Evolutionary conservation across 2,797 vertebrate species (phyloP), one percentile per base, ranked within the genome.

Genomic region (Orestias chungarensis): DNA sequence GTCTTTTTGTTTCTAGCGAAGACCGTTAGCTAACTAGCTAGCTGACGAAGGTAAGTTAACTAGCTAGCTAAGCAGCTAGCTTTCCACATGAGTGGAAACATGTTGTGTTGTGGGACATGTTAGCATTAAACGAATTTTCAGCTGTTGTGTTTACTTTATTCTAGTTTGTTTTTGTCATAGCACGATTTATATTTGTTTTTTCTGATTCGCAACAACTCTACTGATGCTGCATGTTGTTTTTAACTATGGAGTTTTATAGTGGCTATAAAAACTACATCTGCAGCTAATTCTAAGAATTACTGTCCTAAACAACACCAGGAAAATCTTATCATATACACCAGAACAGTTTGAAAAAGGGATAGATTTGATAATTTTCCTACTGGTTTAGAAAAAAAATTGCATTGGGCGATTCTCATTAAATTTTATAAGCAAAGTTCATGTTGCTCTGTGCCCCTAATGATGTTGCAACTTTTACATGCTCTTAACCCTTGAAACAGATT

Each of bases 41-140:
- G n/a, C n/a, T n/a, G n/a, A n/a, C n/a, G n/a, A n/a, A n/a, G n/a
- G n/a, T n/a, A n/a, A n/a, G n/a, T n/a, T n/a, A n/a, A 7, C 31
- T 59, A 42, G 75, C 70, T 68, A 40, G 47, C 38, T n/a, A n/a
- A n/a, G n/a, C n/a, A n/a, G 12, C 67, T 83, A 75, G 74, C 67
- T 23, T 1, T 2, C 1, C 9, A 27, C 15, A 12, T 62, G 23
- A 8, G 4, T n/a, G 14, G 59, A 5, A n/a, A 40, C 59, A 18
- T 25, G 46, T 6, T 50, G 29, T 1, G 29, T 1, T 0, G 12
- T 33, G 1, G n/a, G 25, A 33, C 20, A 66, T 20, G 54, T 27
- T 40, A 7, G 40, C 20, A 27, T 27, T 3, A 65, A 25, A 9
- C 3, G 31, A 44, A 15, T 25, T 14, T 12, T 31, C 12, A 27